Percentiles rank a stretch among this genome's conserved stretches.
These are phyloP conservation scores for Pelosia muscerda DNA, from an alignment of 2,888 invertebrate genomes.

Conservation along the genomic window DNA sequence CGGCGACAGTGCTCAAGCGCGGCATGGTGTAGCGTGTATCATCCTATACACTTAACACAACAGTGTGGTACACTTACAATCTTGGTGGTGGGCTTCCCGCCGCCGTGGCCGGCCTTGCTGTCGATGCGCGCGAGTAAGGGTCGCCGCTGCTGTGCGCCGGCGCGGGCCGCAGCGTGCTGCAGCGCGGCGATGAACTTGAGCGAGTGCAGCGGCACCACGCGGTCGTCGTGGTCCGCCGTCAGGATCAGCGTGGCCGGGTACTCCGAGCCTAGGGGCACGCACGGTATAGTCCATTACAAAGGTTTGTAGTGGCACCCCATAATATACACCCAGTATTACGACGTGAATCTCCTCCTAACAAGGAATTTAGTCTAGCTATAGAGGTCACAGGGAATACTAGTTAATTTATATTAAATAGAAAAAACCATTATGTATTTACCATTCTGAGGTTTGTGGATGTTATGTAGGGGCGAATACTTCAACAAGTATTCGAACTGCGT, in stretches of 20 bases:
- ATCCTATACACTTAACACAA: too few relatives aligned
- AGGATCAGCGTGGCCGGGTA: constrained; percentile 97
- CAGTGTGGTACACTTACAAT: constrained; percentile 85
- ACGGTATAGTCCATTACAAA: not conserved
- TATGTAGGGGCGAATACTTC: constrained; percentile 98
- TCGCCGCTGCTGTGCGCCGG: constrained; percentile 88
- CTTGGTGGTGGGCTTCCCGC: constrained; percentile 98
- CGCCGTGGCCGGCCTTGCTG: constrained; percentile 98
- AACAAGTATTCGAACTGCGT: constrained; percentile 94
- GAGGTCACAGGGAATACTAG: too few relatives aligned
- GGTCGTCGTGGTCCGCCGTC: constrained; percentile 99
- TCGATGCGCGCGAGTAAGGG: constrained; percentile 97
- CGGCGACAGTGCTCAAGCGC: too few relatives aligned
- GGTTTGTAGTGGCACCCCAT: not conserved
- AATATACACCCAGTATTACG: too few relatives aligned
- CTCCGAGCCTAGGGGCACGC: constrained; percentile 76
- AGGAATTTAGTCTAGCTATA: too few relatives aligned
- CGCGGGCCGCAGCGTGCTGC: constrained; percentile 91
- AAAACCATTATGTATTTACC: constrained; percentile 48
- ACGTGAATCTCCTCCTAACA: too few relatives aligned
- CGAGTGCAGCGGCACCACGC: constrained; percentile 99
- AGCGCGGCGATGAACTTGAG: constrained; percentile 97
- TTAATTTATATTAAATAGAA: too few relatives aligned
- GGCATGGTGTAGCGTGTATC: too few relatives aligned
- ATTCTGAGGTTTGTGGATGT: constrained; percentile 90